Base-by-base conservation (phyloP, 1,140 invertebrate genomes). In the Ladona fulva region DNA sequence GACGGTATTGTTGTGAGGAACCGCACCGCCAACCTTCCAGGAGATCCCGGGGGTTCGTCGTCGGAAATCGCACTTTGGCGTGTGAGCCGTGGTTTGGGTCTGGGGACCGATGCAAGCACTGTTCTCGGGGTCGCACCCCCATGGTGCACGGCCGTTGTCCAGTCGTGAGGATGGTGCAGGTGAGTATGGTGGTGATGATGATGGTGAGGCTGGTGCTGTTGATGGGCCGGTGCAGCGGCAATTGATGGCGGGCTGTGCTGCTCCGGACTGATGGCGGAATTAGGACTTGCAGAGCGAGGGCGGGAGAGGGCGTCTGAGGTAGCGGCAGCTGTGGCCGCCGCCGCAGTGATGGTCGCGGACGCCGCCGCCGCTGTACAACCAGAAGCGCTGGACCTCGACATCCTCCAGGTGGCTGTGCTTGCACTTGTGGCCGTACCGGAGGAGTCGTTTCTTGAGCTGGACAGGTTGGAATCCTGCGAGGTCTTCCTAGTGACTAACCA, bases 401-500 rank as follows among this genome's bases (percentile, higher is more conserved):
- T 90, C 22, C 93, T 86, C 92, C 94, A 95, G 0, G 94, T 94
- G 78, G 92, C 93, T 6, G 94, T 95, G 81, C 92, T 94, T 19
- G 93, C 93, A 0, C 93, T 95, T 0, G 93, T 94, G 0, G 90
- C 91, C 0, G 93, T 95, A 0, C 93, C 93, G 0, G 93, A 95
- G 0, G 94, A 96, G 84, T 97, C 94, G 83, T 96, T 96, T 16
- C 94, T 87, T 0, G 93, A 85, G 59, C 81, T 83, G 12, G 74
- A 75, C 19, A 75, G 19, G 74, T 75, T 75, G 14, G 74, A 75
- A 19, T 75, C 74, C 74, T 75, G 94, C 0, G 93, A 95, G 0
- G 94, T 93, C 85, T 96, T 96, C 24, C 94, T 86, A 0, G 94
- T 94, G 6, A 96, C 92, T 24, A 95, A 86, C 94, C 94, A 96